These are phyloP conservation scores for Loris lydekkerianus DNA, from an alignment of 2,797 vertebrate genomes.

Conservation along the genomic window DNA sequence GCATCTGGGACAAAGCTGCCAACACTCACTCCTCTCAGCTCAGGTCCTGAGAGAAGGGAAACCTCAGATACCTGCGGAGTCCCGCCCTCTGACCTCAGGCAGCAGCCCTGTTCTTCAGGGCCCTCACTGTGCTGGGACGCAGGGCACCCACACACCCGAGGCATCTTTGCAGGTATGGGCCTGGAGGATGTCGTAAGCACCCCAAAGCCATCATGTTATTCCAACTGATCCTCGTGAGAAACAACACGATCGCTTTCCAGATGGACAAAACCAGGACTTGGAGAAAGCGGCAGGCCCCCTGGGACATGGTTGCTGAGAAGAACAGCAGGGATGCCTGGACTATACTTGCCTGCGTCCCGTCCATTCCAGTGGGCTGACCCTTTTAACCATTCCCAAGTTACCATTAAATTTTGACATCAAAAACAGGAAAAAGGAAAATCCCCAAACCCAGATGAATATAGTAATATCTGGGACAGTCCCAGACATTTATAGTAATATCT, in stretches of 20 bases:
- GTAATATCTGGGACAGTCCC: neutral
- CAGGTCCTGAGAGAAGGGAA: neutral
- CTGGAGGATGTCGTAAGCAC: neutral
- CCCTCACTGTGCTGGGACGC: neutral
- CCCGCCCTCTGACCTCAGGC: neutral
- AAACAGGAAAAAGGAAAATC: neutral
- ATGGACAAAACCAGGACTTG: neutral
- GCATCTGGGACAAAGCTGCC: fast-evolving
- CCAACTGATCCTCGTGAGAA: neutral
- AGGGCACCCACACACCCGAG: neutral
- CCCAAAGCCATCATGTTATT: neutral
- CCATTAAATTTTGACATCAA: neutral
- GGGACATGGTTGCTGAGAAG: fast-evolving
- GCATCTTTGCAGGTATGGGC: neutral
- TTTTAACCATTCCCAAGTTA: neutral
- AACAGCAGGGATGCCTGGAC: fast-evolving
- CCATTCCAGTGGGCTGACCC: neutral
- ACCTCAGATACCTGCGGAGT: fast-evolving
- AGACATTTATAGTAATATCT: neutral
- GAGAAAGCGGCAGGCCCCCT: neutral
- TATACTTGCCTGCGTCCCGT: neutral
- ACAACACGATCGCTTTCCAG: neutral
- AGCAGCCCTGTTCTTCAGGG: neutral
- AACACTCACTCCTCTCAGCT: neutral
- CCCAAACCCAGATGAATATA: neutral